Conservation (phyloP, 1,140 invertebrate genomes). For the Oryctes rhinoceros region DNA sequence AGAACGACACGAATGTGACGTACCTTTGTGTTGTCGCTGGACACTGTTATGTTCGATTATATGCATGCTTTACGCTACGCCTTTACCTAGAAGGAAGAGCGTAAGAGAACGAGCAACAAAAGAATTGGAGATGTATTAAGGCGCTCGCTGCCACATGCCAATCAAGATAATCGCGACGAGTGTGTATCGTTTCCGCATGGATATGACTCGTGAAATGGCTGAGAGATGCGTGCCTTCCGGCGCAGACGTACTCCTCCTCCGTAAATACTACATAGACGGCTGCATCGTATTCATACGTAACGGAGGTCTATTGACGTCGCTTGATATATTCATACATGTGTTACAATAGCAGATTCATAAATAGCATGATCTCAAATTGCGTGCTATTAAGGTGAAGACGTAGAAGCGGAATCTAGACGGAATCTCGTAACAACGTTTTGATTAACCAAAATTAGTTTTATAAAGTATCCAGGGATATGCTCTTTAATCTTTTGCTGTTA, state of each 20-base stretch:
- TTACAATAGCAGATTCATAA: too few relatives aligned
- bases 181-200: constrained; percentile 24
- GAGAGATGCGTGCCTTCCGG: constrained; percentile 22
- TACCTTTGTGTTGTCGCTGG: neutral
- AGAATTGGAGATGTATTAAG: constrained; percentile 30
- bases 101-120: neutral
- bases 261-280: neutral
- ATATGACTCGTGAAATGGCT: constrained; percentile 30
- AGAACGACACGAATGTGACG: neutral
- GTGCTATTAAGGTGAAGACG: too few relatives aligned
- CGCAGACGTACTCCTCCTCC: neutral
- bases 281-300: too few relatives aligned
- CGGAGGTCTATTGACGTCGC: too few relatives aligned
- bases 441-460: too few relatives aligned
- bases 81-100: constrained; percentile 9
- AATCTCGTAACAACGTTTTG: too few relatives aligned
- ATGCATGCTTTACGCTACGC: neutral
- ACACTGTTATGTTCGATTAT: neutral
- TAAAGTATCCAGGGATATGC: too few relatives aligned
- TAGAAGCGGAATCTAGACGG: too few relatives aligned
- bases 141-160: constrained; percentile 25
- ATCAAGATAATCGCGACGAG: constrained; percentile 29
- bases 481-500: too few relatives aligned
- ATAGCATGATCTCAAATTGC: too few relatives aligned
- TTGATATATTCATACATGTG: too few relatives aligned